These are phyloP conservation scores for Panzeria rudis DNA, from an alignment of 2,888 invertebrate species.

Conservation along the genomic window DNA sequence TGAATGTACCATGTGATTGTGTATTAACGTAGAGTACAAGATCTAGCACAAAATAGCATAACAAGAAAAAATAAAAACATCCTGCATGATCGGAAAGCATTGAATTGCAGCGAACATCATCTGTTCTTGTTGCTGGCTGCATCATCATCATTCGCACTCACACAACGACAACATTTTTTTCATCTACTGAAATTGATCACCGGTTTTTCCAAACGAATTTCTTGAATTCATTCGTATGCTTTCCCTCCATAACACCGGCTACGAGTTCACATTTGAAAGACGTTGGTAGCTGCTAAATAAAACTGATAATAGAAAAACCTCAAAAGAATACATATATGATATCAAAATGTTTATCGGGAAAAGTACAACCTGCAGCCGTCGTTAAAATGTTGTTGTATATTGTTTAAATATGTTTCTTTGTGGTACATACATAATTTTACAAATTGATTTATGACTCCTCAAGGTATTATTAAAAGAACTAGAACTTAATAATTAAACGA, in stretches of 20 bases:
- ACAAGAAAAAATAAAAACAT: slow-evolving; percentile 32
- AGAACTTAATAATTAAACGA: background rate
- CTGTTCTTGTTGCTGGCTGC: slow-evolving; percentile 54
- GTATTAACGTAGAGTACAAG: background rate
- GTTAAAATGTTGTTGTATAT: slow-evolving; percentile 48
- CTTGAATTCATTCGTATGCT: slow-evolving; percentile 7
- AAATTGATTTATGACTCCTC: slow-evolving; percentile 65
- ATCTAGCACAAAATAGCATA: slow-evolving; percentile 4
- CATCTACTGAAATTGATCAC: slow-evolving; percentile 54
- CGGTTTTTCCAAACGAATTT: slow-evolving; percentile 35
- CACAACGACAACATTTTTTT: slow-evolving; percentile 58
- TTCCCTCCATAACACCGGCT: slow-evolving; percentile 8
- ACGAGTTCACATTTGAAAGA: background rate
- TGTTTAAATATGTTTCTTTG: slow-evolving; percentile 28
- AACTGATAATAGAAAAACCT: background rate
- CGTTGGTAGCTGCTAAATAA: slow-evolving; percentile 11
- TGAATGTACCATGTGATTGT: background rate
- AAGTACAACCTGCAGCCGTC: slow-evolving; percentile 71
- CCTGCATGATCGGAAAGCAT: slow-evolving; percentile 35
- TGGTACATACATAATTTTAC: slow-evolving; percentile 23
- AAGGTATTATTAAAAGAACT: slow-evolving; percentile 30
- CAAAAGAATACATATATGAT: slow-evolving; percentile 25
- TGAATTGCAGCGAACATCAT: slow-evolving; percentile 50
- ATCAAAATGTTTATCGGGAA: slow-evolving; percentile 43
- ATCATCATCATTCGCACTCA: background rate